phyloP scores from a whole-genome alignment of 1,140 invertebrate species.

The Macrobrachium rosenbergii region DNA sequence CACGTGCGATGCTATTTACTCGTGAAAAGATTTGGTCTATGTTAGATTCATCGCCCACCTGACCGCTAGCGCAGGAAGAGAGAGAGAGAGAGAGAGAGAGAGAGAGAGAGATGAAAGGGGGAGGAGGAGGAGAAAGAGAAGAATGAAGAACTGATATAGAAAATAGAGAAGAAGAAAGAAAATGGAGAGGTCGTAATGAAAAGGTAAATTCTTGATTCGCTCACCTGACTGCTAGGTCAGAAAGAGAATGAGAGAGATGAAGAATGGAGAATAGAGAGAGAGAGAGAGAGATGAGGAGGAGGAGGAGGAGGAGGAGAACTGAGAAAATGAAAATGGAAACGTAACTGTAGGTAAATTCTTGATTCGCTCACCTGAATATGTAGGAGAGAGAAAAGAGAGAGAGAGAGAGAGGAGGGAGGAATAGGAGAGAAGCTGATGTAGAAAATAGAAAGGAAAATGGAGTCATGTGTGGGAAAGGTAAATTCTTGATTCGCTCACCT shows the following conservation, averaged over 20 bases:
- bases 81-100: neutral
- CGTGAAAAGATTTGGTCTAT: slow-evolving; percentile 53
- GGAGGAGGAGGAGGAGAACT: neutral
- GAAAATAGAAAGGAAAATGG: too few relatives aligned
- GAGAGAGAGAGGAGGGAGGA: neutral
- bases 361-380: neutral
- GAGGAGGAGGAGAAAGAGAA: neutral
- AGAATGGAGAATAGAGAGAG: neutral
- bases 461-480: too few relatives aligned
- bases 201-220: neutral
- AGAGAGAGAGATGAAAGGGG: neutral
- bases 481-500: too few relatives aligned
- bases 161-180: neutral
- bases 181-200: too few relatives aligned
- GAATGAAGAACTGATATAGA: neutral
- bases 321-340: neutral
- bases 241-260: neutral
- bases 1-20: slow-evolving; percentile 46
- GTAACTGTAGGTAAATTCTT: neutral
- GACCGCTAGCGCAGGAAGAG: neutral
- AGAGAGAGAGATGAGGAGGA: neutral
- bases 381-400: neutral
- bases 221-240: too few relatives aligned
- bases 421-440: too few relatives aligned
- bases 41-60: slow-evolving; percentile 32